Conservation (phyloP, 2,113 vertebrate species). For the Leucoraja erinaceus region DNA sequence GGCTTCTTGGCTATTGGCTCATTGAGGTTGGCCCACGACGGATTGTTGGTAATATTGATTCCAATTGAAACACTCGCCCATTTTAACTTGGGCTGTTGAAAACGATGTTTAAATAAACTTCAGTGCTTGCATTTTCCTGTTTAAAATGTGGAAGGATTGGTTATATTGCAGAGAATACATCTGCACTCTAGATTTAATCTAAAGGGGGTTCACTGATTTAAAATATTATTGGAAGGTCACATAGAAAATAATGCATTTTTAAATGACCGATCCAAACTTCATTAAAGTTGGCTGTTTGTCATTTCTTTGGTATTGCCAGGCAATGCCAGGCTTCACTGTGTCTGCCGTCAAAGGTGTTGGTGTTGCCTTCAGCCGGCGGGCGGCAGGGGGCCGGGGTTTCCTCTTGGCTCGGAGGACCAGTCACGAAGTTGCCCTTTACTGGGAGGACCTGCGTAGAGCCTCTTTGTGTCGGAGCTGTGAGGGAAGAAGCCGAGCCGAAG, state of each 20-base stretch:
- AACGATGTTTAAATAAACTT: not conserved
- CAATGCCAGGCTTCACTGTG: not conserved
- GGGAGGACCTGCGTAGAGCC: constrained; percentile 34
- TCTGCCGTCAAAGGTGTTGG: not conserved
- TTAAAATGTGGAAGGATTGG: not conserved
- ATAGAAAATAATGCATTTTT: not conserved
- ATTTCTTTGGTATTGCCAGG: not conserved
- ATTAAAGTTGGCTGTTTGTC: not conserved
- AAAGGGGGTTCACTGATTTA: not conserved
- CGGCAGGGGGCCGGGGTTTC: too few relatives aligned
- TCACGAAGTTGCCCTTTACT: not conserved
- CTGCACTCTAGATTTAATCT: not conserved
- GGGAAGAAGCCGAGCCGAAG: not conserved
- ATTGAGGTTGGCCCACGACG: too few relatives aligned
- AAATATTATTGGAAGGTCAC: not conserved
- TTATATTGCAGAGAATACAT: not conserved
- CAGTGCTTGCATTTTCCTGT: not conserved
- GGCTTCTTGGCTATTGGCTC: too few relatives aligned
- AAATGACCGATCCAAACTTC: not conserved
- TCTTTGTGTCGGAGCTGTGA: constrained; percentile 36
- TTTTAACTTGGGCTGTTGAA: not conserved
- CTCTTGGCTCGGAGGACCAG: constrained; percentile 33
- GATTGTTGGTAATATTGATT: too few relatives aligned
- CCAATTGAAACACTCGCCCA: too few relatives aligned
- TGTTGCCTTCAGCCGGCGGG: not conserved